These are phyloP conservation scores for Eupristina koningsbergeri DNA, from an alignment of 1,140 invertebrate genomes.

Conservation along the genomic window DNA sequence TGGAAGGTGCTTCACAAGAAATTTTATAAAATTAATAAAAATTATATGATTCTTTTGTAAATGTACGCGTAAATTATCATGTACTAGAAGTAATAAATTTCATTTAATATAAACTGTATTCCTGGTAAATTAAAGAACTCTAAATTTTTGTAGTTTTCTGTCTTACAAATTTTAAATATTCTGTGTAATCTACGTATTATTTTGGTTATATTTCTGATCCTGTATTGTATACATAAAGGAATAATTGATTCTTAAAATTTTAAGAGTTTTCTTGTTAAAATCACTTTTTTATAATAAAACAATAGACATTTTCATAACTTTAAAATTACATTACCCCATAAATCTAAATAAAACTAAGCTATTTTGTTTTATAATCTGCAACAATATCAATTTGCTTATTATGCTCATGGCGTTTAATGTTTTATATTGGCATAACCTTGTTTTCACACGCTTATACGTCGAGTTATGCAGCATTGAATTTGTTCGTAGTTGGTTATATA, in stretches of 20 bases:
- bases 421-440: conserved; percentile 44
- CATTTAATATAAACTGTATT: too few species aligned
- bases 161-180: too few species aligned
- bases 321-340: background rate
- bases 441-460: conserved; percentile 48
- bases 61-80: too few species aligned
- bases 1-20: too few species aligned
- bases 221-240: too few species aligned
- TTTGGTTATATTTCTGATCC: too few species aligned
- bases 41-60: too few species aligned
- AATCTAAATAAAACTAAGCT: background rate
- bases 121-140: too few species aligned
- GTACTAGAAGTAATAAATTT: too few species aligned
- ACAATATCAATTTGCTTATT: conserved; percentile 37
- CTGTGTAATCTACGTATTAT: too few species aligned
- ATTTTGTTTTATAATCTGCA: background rate
- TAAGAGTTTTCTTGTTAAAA: background rate
- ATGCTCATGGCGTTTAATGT: conserved; percentile 17
- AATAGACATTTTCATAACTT: background rate
- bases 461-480: conserved; percentile 20
- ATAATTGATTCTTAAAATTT: background rate
- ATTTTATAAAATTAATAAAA: too few species aligned
- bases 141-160: too few species aligned
- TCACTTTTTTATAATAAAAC: background rate
- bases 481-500: conserved; percentile 30